A percentile compares a stretch with the other conserved stretches of the same genome.
Conservation (phyloP, 2,888 invertebrate genomes). For the Adelphocoris suturalis region DNA sequence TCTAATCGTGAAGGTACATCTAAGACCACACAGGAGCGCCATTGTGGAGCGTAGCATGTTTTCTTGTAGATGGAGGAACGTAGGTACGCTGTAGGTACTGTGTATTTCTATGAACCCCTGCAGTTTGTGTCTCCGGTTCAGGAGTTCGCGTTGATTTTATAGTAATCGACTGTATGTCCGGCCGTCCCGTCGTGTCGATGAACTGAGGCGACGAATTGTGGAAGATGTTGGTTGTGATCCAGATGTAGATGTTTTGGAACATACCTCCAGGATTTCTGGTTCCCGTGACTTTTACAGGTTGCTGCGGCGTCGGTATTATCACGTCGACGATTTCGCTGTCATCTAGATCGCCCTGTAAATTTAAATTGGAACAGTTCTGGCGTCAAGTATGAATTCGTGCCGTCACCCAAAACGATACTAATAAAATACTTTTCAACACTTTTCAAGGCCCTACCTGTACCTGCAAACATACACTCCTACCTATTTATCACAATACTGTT, state of each 20-base stretch:
- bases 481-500: too few relatives aligned
- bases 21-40: background rate
- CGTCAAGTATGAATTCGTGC: background rate
- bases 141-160: background rate
- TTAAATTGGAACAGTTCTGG: background rate
- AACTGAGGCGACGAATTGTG: conserved; percentile 43
- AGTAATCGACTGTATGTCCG: background rate
- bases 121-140: background rate
- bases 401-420: too few relatives aligned
- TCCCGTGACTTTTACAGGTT: background rate
- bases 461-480: too few relatives aligned
- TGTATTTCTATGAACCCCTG: too few relatives aligned
- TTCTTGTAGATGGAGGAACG: background rate
- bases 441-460: too few relatives aligned
- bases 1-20: background rate
- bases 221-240: conserved; percentile 62
- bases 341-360: conserved; percentile 7
- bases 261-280: background rate
- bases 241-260: conserved; percentile 56
- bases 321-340: background rate
- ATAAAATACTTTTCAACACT: too few relatives aligned
- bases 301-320: background rate
- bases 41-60: background rate
- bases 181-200: background rate
- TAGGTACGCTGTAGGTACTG: background rate